Percentiles rank a stretch among this genome's conserved stretches.
phyloP scores from a whole-genome alignment of 2,113 vertebrate species.

The Macroglossus sobrinus region DNA sequence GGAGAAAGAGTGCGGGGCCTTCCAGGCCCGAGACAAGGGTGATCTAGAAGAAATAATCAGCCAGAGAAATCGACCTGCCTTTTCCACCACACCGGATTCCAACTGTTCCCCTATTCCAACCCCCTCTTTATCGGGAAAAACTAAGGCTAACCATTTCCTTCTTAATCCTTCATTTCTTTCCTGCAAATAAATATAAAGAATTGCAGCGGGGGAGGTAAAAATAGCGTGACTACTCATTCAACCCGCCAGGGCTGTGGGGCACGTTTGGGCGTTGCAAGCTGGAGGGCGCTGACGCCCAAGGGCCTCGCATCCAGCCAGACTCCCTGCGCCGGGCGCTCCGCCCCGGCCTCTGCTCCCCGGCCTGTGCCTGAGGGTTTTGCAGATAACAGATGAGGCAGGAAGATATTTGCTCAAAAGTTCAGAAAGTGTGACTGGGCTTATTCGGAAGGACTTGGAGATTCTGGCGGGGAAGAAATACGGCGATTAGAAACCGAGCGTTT shows the following conservation, averaged over 20 bases:
- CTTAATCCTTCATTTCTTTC: neutral
- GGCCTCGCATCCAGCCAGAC: neutral
- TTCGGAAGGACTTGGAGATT: neutral
- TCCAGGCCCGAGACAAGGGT: neutral
- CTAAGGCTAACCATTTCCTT: neutral
- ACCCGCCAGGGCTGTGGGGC: neutral
- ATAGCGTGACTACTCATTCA: neutral
- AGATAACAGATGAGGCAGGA: neutral
- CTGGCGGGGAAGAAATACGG: neutral
- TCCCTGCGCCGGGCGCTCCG: neutral
- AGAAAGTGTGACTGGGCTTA: neutral
- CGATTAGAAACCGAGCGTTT: neutral
- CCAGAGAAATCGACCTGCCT: neutral
- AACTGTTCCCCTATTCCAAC: neutral
- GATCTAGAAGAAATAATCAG: neutral
- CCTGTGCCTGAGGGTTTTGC: neutral
- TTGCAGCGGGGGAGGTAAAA: constrained; percentile 30
- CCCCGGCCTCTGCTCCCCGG: neutral
- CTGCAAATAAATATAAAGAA: neutral
- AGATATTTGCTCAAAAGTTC: constrained; percentile 34
- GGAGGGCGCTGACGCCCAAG: neutral
- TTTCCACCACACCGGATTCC: neutral
- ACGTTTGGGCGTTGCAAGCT: neutral
- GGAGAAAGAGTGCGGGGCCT: neutral
- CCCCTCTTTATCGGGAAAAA: neutral